phyloP scores from a whole-genome alignment of 1,140 invertebrate genomes.

The Zaprionus gabonicus region DNA sequence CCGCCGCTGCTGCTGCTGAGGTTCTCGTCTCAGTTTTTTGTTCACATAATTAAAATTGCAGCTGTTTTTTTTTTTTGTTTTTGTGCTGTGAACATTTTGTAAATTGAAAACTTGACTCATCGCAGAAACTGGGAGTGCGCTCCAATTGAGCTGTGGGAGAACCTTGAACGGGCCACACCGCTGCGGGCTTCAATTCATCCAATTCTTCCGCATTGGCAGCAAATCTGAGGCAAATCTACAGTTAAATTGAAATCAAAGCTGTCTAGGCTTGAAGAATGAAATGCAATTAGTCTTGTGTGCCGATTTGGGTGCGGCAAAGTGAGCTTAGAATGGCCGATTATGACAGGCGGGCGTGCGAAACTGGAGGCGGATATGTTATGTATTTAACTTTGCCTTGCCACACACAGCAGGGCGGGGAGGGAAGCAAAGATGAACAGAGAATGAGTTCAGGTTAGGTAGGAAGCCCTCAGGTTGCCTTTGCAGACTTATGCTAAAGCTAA shows the following conservation, averaged over 20 bases:
- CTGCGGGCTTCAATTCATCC: conserved; percentile 25
- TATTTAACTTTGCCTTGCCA: not conserved
- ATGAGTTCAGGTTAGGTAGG: not conserved
- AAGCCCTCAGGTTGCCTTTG: too few species aligned
- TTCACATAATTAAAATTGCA: conserved; percentile 71
- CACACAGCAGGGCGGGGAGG: not conserved
- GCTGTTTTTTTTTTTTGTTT: conserved; percentile 17
- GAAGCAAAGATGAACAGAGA: not conserved
- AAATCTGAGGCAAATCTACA: not conserved
- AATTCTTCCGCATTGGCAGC: conserved; percentile 41
- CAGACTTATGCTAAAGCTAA: too few species aligned
- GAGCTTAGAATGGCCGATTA: conserved; percentile 6
- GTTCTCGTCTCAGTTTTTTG: conserved; percentile 5
- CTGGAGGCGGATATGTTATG: not conserved
- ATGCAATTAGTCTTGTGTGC: conserved; percentile 31
- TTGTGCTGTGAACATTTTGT: conserved; percentile 43
- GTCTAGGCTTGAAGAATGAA: conserved; percentile 34
- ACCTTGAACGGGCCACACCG: conserved; percentile 8
- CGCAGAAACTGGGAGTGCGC: conserved; percentile 25
- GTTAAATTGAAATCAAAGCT: conserved; percentile 13
- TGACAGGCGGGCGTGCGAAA: conserved; percentile 1
- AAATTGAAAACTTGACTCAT: conserved; percentile 46
- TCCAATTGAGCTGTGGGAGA: conserved; percentile 37
- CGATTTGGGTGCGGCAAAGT: conserved; percentile 22
- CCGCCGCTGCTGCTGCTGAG: not conserved